These are phyloP conservation scores for Phymastichus coffea DNA, from an alignment of 1,140 invertebrate genomes.

Conservation along the genomic window DNA sequence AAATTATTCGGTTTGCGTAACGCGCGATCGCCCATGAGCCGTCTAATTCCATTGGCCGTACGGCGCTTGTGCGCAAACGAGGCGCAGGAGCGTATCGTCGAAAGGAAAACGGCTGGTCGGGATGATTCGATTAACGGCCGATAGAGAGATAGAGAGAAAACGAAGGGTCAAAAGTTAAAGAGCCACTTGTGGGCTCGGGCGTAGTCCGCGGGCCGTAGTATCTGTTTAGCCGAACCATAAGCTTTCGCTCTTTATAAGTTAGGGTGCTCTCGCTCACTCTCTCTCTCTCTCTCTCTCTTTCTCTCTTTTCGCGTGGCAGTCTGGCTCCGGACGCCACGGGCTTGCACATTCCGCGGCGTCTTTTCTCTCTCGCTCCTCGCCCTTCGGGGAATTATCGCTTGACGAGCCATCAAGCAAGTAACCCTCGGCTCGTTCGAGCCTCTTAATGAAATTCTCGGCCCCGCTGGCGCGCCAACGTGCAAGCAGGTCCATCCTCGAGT, in stretches of 20 bases:
- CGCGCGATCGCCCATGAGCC: too few relatives aligned
- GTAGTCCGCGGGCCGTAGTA: conserved; percentile 39
- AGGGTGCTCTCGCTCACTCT: conserved; percentile 21
- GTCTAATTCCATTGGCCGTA: too few relatives aligned
- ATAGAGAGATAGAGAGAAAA: too few relatives aligned
- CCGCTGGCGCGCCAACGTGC: conserved; percentile 46
- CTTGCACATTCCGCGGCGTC: conserved; percentile 11
- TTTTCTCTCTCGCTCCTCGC: too few relatives aligned
- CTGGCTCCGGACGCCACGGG: background rate
- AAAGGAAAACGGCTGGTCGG: conserved; percentile 12
- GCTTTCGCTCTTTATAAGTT: conserved; percentile 54
- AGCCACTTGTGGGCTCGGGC: conserved; percentile 57
- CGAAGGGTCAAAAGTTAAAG: conserved; percentile 58
- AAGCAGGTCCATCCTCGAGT: conserved; percentile 44
- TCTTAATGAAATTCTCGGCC: conserved; percentile 62
- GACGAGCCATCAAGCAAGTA: conserved; percentile 59
- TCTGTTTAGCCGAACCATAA: conserved; percentile 59
- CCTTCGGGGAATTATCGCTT: conserved; percentile 57
- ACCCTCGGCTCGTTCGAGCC: conserved; percentile 59
- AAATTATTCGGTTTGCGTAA: too few relatives aligned
- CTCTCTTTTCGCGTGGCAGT: conserved; percentile 31
- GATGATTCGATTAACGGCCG: conserved; percentile 55
- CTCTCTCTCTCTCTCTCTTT: conserved; percentile 29
- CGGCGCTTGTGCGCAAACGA: too few relatives aligned
- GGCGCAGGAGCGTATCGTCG: too few relatives aligned